Conservation (phyloP, 1,140 invertebrate genomes). For the Cryptotermes secundus region DNA sequence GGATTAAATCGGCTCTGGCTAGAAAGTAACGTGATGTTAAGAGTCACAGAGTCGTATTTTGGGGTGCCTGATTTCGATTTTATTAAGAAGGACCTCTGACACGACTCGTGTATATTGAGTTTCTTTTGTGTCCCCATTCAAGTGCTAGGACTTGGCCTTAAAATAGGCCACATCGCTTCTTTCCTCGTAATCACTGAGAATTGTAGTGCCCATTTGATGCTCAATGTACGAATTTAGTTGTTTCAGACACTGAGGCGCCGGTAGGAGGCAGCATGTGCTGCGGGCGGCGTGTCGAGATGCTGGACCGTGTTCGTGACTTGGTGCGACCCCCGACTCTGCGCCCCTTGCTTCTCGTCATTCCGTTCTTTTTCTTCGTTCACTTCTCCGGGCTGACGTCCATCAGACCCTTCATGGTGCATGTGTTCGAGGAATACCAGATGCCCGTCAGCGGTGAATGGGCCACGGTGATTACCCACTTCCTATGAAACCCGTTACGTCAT, state of each 20-base stretch:
- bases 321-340: conserved; percentile 56
- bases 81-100: too few relatives aligned
- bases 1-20: too few relatives aligned
- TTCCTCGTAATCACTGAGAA: too few relatives aligned
- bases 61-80: too few relatives aligned
- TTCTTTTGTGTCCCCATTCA: too few relatives aligned
- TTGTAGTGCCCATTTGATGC: too few relatives aligned
- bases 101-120: too few relatives aligned
- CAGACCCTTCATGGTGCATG: conserved; percentile 67
- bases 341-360: conserved; percentile 62
- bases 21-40: too few relatives aligned
- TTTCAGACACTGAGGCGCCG: conserved; percentile 54
- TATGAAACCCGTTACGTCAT: too few relatives aligned
- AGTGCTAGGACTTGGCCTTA: too few relatives aligned
- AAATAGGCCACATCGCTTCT: too few relatives aligned
- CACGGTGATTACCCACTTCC: conserved; percentile 44
- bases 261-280: not conserved
- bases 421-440: conserved; percentile 52
- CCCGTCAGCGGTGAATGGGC: conserved; percentile 49
- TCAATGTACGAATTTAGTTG: conserved; percentile 36
- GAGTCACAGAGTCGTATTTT: too few relatives aligned
- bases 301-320: conserved; percentile 47
- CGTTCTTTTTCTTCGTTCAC: conserved; percentile 65
- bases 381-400: conserved; percentile 71
- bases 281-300: not conserved